Base-by-base conservation (phyloP, 2,888 invertebrate genomes). In the Acronicta alni region DNA sequence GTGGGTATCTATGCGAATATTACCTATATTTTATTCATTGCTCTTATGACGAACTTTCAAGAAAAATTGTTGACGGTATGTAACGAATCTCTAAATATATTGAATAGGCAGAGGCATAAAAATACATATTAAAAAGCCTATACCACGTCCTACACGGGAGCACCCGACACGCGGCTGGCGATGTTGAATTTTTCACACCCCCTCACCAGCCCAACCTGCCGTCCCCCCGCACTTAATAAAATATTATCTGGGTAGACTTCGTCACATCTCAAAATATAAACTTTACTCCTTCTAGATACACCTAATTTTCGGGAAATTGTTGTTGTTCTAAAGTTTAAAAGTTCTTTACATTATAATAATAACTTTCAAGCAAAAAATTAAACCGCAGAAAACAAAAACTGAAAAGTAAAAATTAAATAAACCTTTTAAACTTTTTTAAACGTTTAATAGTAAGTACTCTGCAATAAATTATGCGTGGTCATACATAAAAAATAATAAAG, bases 181-280 rank as follows among this genome's bases (percentile, higher is more conserved):
- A 64, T 78, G 80, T 69, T 90, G 87, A 90, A 90, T 91, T 89
- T 91, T 91, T 89, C 89, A 90, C 87, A 84, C 84, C 82, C 79
- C 78, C 73, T 61, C 68, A 66, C 79, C 77, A 62, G 80, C 75
- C 74, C 75, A 75, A 61, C 71, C 67, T 64, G 56, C 77, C 79
- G 67, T 68, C 73, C 59, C 80, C 83, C 81, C 72, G 74, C 75
- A 79, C 82, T 91, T 89, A 89, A 92, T 92, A 92, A 91, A 89
- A 90, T 88, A 91, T 91, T 80, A 89, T 73, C 77, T 68, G 62
- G 64, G 72, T 77, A 87, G 86, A 88, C 89, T 89, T 91, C 89
- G 89, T 89, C 91, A 89, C 90, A 89, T 89, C 80, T 87, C 85
- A 83, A 86, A 80, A 77, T 80, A 80, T 66, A 75, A 68, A 73